Evolutionary conservation across 92 coral and sea anemone species (phyloP).

Genomic region (Paragorgia papillata): DNA sequence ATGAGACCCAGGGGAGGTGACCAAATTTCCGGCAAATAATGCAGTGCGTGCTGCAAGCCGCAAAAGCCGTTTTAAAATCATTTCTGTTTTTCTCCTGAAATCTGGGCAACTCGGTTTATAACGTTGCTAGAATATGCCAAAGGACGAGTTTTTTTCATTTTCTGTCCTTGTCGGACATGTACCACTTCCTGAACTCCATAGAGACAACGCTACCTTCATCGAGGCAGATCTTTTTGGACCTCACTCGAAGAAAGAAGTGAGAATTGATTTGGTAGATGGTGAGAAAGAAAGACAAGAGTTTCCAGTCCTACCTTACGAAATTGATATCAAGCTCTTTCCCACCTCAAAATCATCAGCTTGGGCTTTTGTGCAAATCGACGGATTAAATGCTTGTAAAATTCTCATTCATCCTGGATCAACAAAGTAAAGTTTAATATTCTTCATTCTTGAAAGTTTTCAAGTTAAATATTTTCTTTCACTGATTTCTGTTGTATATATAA

Average conservation of each 20-base stretch:
- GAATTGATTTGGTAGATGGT: constrained; percentile 26
- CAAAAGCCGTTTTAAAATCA: too few species aligned
- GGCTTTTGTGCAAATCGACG: constrained; percentile 38
- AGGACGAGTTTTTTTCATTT: constrained; percentile 30
- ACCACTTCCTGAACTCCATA: constrained; percentile 17
- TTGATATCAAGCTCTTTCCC: not conserved
- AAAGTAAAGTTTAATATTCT: constrained; percentile 20
- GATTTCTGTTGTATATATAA: too few species aligned
- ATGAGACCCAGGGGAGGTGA: too few species aligned
- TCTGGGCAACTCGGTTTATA: not conserved
- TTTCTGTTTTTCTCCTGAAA: not conserved
- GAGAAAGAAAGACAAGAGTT: constrained; percentile 33
- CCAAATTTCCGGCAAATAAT: not conserved
- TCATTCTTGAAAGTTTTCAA: too few species aligned
- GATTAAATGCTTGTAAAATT: constrained; percentile 7
- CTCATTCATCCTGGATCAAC: constrained; percentile 16
- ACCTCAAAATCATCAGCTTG: not conserved
- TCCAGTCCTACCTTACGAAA: constrained; percentile 42
- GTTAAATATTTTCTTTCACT: too few species aligned
- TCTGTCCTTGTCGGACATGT: constrained; percentile 26
- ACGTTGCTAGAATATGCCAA: constrained; percentile 18
- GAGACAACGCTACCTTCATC: constrained; percentile 23
- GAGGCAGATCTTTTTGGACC: constrained; percentile 41
- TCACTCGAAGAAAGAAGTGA: not conserved
- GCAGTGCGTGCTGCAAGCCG: not conserved